Evolutionary conservation across 1,140 invertebrate species (phyloP).

Genomic region (Anagrus nilaparvatae): DNA sequence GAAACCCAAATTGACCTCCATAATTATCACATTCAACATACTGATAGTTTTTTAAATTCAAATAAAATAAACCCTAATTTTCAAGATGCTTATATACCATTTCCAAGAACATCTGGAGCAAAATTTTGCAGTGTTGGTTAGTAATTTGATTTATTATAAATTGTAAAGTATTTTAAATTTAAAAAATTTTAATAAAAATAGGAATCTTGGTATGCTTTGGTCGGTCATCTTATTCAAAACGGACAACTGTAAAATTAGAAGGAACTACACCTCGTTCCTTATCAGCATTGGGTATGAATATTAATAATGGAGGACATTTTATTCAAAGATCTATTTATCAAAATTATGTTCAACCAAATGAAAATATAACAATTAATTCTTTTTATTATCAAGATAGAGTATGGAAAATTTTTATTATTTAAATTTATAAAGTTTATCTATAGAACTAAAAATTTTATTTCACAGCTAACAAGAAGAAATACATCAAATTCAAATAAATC

Average conservation of each 20-base stretch:
- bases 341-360: slow-evolving; percentile 42
- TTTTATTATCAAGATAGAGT: slow-evolving; percentile 75
- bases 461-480: slow-evolving; percentile 36
- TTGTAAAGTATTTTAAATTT: slow-evolving; percentile 6
- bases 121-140: slow-evolving; percentile 79
- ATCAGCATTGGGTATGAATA: slow-evolving; percentile 55
- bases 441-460: slow-evolving; percentile 4
- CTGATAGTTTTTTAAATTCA: slow-evolving; percentile 35
- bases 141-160: slow-evolving; percentile 15
- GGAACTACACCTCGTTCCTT: slow-evolving; percentile 65
- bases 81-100: slow-evolving; percentile 81
- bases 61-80: slow-evolving; percentile 35
- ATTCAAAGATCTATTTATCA: slow-evolving; percentile 42
- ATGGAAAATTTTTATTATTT: slow-evolving; percentile 26
- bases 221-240: slow-evolving; percentile 61
- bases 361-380: slow-evolving; percentile 52
- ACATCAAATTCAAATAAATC: slow-evolving; percentile 24
- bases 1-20: slow-evolving; percentile 35
- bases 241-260: slow-evolving; percentile 57
- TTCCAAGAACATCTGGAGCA: slow-evolving; percentile 86
- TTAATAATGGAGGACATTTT: slow-evolving; percentile 36
- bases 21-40: slow-evolving; percentile 35
- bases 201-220: slow-evolving; percentile 76
- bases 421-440: slow-evolving; percentile 3
- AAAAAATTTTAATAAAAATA: slow-evolving; percentile 19